Conservation (phyloP, 2,888 invertebrate genomes). For the Aleiodes leptofemur region DNA sequence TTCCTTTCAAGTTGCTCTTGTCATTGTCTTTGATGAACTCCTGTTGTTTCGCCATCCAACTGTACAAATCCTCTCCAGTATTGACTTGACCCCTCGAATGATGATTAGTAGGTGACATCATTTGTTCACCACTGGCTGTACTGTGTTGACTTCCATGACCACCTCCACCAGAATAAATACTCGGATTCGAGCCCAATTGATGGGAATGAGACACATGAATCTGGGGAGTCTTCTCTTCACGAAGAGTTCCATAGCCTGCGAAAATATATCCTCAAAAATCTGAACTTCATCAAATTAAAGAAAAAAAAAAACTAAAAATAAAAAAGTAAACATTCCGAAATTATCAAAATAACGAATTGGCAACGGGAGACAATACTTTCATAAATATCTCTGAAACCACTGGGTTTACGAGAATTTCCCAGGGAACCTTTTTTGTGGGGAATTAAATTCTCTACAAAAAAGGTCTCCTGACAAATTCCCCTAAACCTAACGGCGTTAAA, state of each 20-base stretch:
- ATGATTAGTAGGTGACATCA: conserved; percentile 76
- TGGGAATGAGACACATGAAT: conserved; percentile 72
- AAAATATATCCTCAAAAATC: neutral
- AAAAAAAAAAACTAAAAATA: neutral
- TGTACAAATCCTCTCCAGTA: conserved; percentile 91
- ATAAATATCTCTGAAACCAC: neutral
- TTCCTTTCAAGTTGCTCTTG: conserved; percentile 70
- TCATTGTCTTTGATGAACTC: conserved; percentile 77
- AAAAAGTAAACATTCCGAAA: neutral
- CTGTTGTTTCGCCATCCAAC: conserved; percentile 97
- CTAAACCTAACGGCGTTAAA: no score
- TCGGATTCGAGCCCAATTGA: conserved; percentile 82
- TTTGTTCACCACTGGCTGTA: conserved; percentile 72
- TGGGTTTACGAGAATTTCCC: no score
- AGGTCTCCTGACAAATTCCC: no score
- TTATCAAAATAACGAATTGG: no score
- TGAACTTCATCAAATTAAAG: neutral
- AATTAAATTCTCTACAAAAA: no score
- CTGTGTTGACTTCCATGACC: conserved; percentile 74
- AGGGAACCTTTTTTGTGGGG: no score
- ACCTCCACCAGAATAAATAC: conserved; percentile 75
- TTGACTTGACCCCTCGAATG: conserved; percentile 77
- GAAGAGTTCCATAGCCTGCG: conserved; percentile 86
- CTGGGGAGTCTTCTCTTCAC: conserved; percentile 80
- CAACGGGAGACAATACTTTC: no score